phyloP scores from a whole-genome alignment of 2,797 vertebrate species.

The Enoplosus armatus region DNA sequence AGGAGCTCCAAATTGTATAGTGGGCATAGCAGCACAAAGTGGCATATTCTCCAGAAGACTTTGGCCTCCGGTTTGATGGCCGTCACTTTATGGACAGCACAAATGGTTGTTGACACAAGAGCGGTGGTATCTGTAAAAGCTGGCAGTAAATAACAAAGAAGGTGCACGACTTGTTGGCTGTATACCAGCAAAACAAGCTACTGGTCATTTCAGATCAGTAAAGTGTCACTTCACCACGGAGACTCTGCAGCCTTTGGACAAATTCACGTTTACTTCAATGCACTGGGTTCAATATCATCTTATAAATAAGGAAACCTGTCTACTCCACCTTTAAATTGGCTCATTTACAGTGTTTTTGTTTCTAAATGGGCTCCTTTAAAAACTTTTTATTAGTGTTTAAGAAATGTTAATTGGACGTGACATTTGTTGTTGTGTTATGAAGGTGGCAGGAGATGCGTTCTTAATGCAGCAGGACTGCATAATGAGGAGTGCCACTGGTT shows the following conservation, averaged over 20 bases:
- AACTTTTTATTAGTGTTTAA: not conserved
- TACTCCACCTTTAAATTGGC: slow-evolving; percentile 14
- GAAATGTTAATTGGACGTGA: slow-evolving; percentile 4
- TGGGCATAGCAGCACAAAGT: not conserved
- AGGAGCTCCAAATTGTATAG: not conserved
- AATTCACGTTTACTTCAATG: not conserved
- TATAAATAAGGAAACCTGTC: not conserved
- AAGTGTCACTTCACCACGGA: not conserved
- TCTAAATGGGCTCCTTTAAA: slow-evolving; percentile 17
- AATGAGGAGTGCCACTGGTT: not conserved
- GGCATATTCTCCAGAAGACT: not conserved
- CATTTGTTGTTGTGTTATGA: not conserved
- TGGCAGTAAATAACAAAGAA: slow-evolving; percentile 14
- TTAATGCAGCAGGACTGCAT: slow-evolving; percentile 7
- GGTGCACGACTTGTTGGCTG: not conserved
- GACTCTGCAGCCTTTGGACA: not conserved
- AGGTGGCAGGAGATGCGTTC: not conserved
- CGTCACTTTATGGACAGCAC: slow-evolving; percentile 9
- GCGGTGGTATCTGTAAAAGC: slow-evolving; percentile 1
- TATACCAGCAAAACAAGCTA: slow-evolving; percentile 1
- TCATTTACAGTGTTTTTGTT: slow-evolving; percentile 15
- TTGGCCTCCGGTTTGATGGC: slow-evolving; percentile 12
- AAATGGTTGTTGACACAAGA: slow-evolving; percentile 13
- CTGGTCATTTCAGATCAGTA: slow-evolving; percentile 11
- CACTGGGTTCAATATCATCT: not conserved